Conservation (phyloP, 2,888 invertebrate genomes). For the Exephanes ischioxanthus region DNA sequence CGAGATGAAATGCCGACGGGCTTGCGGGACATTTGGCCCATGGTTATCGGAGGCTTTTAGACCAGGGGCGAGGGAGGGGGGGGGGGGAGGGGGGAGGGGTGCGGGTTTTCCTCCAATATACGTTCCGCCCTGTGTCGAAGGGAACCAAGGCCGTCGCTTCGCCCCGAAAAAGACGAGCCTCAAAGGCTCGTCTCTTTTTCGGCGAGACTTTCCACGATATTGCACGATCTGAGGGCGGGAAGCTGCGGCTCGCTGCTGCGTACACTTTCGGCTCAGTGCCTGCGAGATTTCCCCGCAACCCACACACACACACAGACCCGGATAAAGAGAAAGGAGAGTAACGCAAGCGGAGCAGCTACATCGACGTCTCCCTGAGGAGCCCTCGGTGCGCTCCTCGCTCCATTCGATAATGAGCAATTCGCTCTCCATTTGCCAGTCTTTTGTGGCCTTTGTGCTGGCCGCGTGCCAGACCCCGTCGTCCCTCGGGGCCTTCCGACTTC, state of each 20-base stretch:
- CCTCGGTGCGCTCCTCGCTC: conserved; percentile 67
- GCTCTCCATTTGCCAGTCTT: conserved; percentile 81
- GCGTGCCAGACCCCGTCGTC: conserved; percentile 73
- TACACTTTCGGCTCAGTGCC: conserved; percentile 53
- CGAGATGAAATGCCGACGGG: conserved; percentile 50
- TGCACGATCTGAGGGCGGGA: conserved; percentile 42
- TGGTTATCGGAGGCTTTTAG: conserved; percentile 15
- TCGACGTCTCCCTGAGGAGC: conserved; percentile 66
- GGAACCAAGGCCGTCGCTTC: conserved; percentile 49
- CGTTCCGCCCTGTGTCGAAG: conserved; percentile 2
- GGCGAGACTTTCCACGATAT: conserved; percentile 50
- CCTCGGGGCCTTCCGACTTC: conserved; percentile 55
- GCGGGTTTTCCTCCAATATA: conserved; percentile 51
- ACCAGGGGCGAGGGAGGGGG: conserved; percentile 43
- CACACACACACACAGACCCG: neutral
- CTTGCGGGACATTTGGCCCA: conserved; percentile 38
- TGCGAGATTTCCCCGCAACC: conserved; percentile 52
- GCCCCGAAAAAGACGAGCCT: conserved; percentile 35
- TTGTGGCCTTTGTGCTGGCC: conserved; percentile 77
- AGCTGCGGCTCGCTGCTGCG: conserved; percentile 68
- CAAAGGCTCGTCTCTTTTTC: conserved; percentile 60
- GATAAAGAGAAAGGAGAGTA: neutral
- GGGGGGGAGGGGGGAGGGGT: conserved; percentile 21
- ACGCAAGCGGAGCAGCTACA: conserved; percentile 27
- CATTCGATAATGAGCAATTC: conserved; percentile 82